phyloP scores from a whole-genome alignment of 1,140 invertebrate genomes.

The Drosophila pruinosa region DNA sequence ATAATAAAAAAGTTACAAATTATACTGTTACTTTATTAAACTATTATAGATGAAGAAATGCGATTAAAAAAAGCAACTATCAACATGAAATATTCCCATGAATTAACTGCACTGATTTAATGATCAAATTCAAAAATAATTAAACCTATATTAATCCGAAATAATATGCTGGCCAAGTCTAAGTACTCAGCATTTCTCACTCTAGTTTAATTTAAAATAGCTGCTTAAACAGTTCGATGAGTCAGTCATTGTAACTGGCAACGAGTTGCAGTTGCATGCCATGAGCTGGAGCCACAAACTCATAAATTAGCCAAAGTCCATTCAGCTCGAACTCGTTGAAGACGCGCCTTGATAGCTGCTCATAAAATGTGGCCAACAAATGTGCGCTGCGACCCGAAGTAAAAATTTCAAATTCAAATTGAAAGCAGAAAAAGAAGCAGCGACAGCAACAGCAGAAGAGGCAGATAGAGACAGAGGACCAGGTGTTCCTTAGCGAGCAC shows the following conservation, averaged over 20 bases:
- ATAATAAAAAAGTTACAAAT: too few species aligned
- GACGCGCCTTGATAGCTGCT: not conserved
- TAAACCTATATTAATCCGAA: too few species aligned
- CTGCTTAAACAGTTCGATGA: not conserved
- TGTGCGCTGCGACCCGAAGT: not conserved
- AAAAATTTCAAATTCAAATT: slow-evolving; percentile 11
- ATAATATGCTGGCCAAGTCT: too few species aligned
- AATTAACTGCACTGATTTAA: too few species aligned
- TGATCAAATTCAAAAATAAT: too few species aligned
- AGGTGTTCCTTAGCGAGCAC: slow-evolving; percentile 47
- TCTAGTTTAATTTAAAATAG: too few species aligned
- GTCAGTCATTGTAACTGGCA: not conserved
- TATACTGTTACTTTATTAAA: too few species aligned
- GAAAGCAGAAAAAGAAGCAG: not conserved
- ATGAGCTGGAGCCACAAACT: not conserved
- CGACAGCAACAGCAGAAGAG: not conserved
- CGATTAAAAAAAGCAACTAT: too few species aligned
- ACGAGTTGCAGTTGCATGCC: not conserved
- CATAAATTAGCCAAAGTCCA: slow-evolving; percentile 5
- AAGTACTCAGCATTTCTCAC: too few species aligned
- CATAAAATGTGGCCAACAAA: slow-evolving; percentile 2
- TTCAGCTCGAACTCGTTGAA: not conserved
- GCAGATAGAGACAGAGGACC: slow-evolving; percentile 23
- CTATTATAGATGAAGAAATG: too few species aligned
- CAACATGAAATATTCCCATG: too few species aligned